phyloP scores from a whole-genome alignment of 2,888 invertebrate genomes.

The Agriopis leucophaearia region DNA sequence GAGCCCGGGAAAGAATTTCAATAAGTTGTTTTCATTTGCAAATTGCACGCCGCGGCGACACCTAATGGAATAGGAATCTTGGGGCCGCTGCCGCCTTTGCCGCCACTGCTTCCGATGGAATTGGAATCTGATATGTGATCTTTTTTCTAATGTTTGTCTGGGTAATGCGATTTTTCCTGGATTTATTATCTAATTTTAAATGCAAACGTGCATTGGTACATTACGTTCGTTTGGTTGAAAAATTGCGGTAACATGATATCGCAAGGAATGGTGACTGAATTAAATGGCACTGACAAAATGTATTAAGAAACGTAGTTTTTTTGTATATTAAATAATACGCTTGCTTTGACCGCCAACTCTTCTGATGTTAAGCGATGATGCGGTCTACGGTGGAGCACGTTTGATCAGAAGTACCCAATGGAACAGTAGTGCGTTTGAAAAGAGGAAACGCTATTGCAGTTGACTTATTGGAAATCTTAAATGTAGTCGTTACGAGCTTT shows the following conservation, averaged over 20 bases:
- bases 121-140: constrained; percentile 34
- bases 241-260: no score
- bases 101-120: constrained; percentile 38
- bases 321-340: no score
- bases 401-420: not conserved
- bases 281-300: not conserved
- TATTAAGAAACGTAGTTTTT: no score
- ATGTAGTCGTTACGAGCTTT: not conserved
- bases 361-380: no score
- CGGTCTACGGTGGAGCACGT: not conserved
- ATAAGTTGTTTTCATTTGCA: constrained; percentile 87
- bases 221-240: not conserved
- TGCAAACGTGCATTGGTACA: not conserved
- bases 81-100: constrained; percentile 58
- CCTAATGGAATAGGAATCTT: constrained; percentile 83
- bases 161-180: constrained; percentile 17
- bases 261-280: not conserved
- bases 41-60: constrained; percentile 82
- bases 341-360: no score
- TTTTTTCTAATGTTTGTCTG: constrained; percentile 21
- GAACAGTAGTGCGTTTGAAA: not conserved
- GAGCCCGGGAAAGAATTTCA: constrained; percentile 82
- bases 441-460: not conserved
- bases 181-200: constrained; percentile 19
- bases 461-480: constrained; percentile 2